These are phyloP conservation scores for Neoascia interrupta DNA, from an alignment of 2,888 invertebrate species.

Conservation along the genomic window DNA sequence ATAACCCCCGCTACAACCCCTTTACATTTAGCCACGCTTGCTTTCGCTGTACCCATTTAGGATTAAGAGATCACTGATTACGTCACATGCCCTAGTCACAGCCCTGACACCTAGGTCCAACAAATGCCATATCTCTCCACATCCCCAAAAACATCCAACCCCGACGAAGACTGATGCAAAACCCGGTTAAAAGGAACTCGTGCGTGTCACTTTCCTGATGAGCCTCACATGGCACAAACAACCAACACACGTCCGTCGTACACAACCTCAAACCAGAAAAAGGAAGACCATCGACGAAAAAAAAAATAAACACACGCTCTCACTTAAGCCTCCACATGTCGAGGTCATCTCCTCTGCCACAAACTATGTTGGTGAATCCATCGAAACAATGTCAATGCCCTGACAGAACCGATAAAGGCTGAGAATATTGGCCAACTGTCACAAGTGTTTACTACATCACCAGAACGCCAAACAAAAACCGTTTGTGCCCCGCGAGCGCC, in stretches of 20 bases:
- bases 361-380: background rate
- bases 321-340: too few species aligned
- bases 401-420: conserved; percentile 2
- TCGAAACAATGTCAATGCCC: conserved; percentile 32
- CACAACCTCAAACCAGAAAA: background rate
- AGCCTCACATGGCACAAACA: background rate
- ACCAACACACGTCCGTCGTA: background rate
- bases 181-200: background rate
- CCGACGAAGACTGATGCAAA: background rate
- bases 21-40: background rate
- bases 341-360: background rate
- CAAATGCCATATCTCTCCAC: too few species aligned
- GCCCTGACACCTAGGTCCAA: too few species aligned
- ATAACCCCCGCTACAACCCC: too few species aligned
- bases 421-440: conserved; percentile 43
- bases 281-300: too few species aligned
- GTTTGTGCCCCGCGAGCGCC: too few species aligned
- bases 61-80: background rate
- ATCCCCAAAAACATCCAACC: background rate
- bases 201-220: background rate
- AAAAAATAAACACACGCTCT: too few species aligned
- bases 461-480: conserved; percentile 19
- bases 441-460: conserved; percentile 53
- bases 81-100: background rate
- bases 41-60: background rate